These are phyloP conservation scores for Sphaerophoria rueppellii DNA, from an alignment of 2,888 invertebrate species.

Conservation along the genomic window DNA sequence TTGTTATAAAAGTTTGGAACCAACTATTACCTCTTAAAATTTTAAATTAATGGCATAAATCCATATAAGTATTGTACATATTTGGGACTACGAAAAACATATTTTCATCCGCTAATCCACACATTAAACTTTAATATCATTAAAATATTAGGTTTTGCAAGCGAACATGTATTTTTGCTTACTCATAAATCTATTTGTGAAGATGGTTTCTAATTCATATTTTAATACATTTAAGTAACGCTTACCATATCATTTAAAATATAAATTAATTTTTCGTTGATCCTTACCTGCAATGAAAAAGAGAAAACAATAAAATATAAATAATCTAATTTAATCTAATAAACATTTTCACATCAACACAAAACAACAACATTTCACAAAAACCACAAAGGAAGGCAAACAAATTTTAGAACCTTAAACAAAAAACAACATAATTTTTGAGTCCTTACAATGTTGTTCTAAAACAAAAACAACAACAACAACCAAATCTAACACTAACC, in stretches of 20 bases:
- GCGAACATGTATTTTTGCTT: no score
- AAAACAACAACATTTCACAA: slow-evolving; percentile 65
- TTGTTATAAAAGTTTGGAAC: no score
- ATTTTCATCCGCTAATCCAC: no score
- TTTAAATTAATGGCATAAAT: no score
- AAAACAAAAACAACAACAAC: slow-evolving; percentile 17
- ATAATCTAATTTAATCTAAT: slow-evolving; percentile 49
- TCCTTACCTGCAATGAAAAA: slow-evolving; percentile 80
- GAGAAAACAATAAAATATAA: slow-evolving; percentile 71
- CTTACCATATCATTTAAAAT: slow-evolving; percentile 81
- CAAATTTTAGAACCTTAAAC: slow-evolving; percentile 35
- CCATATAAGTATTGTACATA: no score
- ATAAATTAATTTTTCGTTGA: slow-evolving; percentile 80
- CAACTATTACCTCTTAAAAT: no score
- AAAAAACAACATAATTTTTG: slow-evolving; percentile 30
- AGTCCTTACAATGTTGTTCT: slow-evolving; percentile 12
- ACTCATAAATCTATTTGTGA: no score
- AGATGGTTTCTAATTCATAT: not conserved
- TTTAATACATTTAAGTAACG: slow-evolving; percentile 24
- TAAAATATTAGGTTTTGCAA: no score
- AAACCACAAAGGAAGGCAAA: slow-evolving; percentile 35
- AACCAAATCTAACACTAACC: not conserved
- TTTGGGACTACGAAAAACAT: no score
- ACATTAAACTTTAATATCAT: no score
- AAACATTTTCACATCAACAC: slow-evolving; percentile 21